phyloP scores from a whole-genome alignment of 2,888 invertebrate species.

The Carcina quercana region DNA sequence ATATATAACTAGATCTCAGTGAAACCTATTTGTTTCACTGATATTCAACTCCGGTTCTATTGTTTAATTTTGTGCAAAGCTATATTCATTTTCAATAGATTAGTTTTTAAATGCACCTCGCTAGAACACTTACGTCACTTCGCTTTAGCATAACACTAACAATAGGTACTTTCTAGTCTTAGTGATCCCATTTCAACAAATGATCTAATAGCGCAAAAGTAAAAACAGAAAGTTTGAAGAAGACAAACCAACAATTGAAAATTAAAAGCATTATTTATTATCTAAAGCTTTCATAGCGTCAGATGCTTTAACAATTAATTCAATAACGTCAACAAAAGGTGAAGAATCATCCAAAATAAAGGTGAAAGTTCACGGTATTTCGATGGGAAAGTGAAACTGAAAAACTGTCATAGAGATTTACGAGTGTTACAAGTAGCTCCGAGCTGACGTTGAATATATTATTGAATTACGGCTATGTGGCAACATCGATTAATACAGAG shows the following conservation, averaged over 20 bases:
- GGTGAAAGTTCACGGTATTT: conserved; percentile 19
- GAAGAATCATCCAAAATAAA: conserved; percentile 19
- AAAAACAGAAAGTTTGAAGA: too few relatives aligned
- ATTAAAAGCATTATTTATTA: conserved; percentile 1
- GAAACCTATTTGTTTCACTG: too few relatives aligned
- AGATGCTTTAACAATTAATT: conserved; percentile 24
- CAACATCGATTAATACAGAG: conserved; percentile 11
- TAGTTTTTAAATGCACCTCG: too few relatives aligned
- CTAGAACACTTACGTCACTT: too few relatives aligned
- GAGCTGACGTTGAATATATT: conserved; percentile 14
- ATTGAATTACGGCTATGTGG: conserved; percentile 8
- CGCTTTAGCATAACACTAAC: too few relatives aligned
- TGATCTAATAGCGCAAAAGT: too few relatives aligned
- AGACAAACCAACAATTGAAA: neutral
- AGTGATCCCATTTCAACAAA: too few relatives aligned
- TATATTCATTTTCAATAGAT: too few relatives aligned
- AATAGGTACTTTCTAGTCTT: too few relatives aligned
- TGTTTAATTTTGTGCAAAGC: too few relatives aligned
- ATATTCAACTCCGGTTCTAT: too few relatives aligned
- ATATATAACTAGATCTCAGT: too few relatives aligned
- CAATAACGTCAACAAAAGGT: conserved; percentile 16
- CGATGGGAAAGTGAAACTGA: conserved; percentile 14
- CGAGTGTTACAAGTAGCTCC: conserved; percentile 18
- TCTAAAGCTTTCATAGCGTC: conserved; percentile 15
- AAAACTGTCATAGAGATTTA: conserved; percentile 16